phyloP scores from a whole-genome alignment of 2,113 vertebrate species.

The Salvelinus alpinus region DNA sequence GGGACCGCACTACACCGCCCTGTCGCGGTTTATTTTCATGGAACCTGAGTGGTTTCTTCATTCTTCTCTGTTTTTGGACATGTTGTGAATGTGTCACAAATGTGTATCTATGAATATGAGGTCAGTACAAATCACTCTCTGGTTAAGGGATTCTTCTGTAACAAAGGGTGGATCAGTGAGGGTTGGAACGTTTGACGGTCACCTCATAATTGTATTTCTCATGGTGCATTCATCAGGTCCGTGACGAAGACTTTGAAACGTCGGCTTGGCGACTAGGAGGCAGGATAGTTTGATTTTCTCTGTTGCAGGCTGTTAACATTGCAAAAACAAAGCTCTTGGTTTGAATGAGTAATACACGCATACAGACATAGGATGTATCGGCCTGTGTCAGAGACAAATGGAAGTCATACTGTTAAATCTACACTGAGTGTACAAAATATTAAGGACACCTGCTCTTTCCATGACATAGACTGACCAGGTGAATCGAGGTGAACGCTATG shows the following conservation, averaged over 20 bases:
- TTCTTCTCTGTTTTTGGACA: too few species aligned
- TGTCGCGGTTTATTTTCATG: background rate
- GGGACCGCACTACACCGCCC: background rate
- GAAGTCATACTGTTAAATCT: background rate
- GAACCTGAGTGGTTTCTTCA: too few species aligned
- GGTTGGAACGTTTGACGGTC: slow-evolving; percentile 46
- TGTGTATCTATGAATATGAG: slow-evolving; percentile 7
- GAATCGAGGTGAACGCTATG: too few species aligned
- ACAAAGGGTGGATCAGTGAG: slow-evolving; percentile 23
- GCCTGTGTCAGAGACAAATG: slow-evolving; percentile 16
- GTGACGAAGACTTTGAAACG: slow-evolving; percentile 46
- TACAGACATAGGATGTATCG: slow-evolving; percentile 66
- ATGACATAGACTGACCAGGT: too few species aligned
- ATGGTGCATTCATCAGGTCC: slow-evolving; percentile 26
- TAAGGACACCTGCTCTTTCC: too few species aligned
- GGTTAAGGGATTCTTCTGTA: slow-evolving; percentile 10
- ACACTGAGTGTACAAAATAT: too few species aligned
- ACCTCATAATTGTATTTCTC: slow-evolving; percentile 43
- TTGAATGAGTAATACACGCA: slow-evolving; percentile 62
- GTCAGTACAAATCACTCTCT: slow-evolving; percentile 11
- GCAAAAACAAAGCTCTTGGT: slow-evolving; percentile 66
- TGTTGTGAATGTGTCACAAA: too few species aligned
- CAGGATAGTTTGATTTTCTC: slow-evolving; percentile 59
- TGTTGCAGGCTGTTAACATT: slow-evolving; percentile 64
- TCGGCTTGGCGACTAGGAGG: slow-evolving; percentile 35